Evolutionary conservation across 2,888 invertebrate genomes (phyloP), one percentile per base, ranked within the genome.

Genomic region (Exephanes ischioxanthus): DNA sequence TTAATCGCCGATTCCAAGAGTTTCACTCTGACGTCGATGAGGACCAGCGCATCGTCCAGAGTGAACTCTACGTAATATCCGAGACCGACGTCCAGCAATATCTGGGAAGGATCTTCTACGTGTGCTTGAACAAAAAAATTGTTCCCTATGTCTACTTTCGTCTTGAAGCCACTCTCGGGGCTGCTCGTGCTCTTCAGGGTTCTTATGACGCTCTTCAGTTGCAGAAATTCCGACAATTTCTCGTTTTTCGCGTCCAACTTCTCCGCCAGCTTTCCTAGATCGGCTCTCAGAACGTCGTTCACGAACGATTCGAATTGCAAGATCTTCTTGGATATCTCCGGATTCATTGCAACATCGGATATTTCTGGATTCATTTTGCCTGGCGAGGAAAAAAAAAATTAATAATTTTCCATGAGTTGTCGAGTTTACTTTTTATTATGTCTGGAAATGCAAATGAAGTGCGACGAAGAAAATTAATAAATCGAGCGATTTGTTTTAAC

Each of bases 121-220:
- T 96, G 94, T 0, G 97, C 97, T 93, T 98, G 97, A 92, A 97
- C 96, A 90, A 97, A 98, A 88, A 98, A 97, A 92, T 97, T 97
- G 89, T 97, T 97, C n/a, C 98, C 98, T 45, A 98, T 94, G 92
- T 98, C 97, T 37, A 98, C 95, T 94, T 96, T 95, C 0, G 97
- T 96, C 90, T 96, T 96, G 72, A 96, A 94, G 41, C 95, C 95
- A 85, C 94, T 94, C 5, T 95, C 95, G 68, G 95, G 94, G 0
- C 95, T 91, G 3, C 94, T 94, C 51, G 95, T 95, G 80, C 95
- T 95, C 71, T 95, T 91, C 3, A 97, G 94, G 0, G 96, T 95
- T 92, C 96, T 95, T 30, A 98, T 95, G 0, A 96, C 95, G 80
- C 96, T 96, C 92, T 96, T 96, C 66, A 98, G 95, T 90, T 97